Base-by-base conservation (phyloP, 2,888 invertebrate species). In the Melanostoma scalare region DNA sequence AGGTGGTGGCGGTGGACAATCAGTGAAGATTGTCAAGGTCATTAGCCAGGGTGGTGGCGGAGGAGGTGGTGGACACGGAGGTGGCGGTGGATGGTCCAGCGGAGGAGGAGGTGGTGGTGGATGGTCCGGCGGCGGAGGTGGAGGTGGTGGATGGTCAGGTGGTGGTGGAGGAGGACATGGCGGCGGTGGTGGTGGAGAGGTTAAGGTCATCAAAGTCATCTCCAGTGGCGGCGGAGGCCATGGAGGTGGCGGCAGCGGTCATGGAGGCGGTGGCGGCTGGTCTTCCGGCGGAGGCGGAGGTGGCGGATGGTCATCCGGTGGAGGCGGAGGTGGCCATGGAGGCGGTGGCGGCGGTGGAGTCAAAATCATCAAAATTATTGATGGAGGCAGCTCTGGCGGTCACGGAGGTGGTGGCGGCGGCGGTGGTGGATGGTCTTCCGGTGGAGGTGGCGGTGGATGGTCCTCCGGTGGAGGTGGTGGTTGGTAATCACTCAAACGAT, bases 331-430 rank as follows among this genome's bases (percentile, higher is more conserved):
- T 36, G 73, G 76, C 42, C 69, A 77, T 31, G 58, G 65, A 6
- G 46, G 81, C 4, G 77, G 85, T 30, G 82, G 79, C 0, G 75
- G 46, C n/a, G 76, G 84, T 30, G 84, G 80, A 20, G 8, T 71
- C 8, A 50, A 71, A 20, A 60, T 71, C 6, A 48, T 71, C 50
- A 71, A 71, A 42, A 52, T 78, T 35, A 77, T 73, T 33, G 50
- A 53, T 36, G 74, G 72, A 6, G 71, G 84, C 33, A 71, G 76
- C 10, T 65, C 75, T 8, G 67, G 76, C 9, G 61, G 61, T 31
- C 53, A 40, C 44, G 68, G 74, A 6, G 44, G 42, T 4, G 80
- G 79, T 4, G 55, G 56, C 30, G 60, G 80, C 6, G 65, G 74
- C 20, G 56, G 52, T 38, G 73, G 77, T 9, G 44, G 61, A 33